Evolutionary conservation across 2,797 vertebrate genomes (phyloP).

Genomic region (Nannoperca australis): DNA sequence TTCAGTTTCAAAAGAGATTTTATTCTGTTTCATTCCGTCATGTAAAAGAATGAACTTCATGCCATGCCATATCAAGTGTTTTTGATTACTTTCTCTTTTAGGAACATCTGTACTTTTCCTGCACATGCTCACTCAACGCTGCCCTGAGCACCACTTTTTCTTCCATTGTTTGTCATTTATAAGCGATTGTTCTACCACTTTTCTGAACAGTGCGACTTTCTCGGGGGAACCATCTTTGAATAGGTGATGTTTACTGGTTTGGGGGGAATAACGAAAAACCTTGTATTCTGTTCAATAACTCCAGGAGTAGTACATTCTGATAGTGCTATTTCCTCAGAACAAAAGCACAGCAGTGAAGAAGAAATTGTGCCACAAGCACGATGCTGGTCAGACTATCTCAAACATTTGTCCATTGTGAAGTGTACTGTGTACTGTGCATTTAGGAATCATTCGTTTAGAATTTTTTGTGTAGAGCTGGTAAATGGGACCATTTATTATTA

Average conservation of each 20-base stretch:
- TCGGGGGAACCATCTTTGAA: constrained; percentile 40
- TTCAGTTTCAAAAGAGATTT: constrained; percentile 4
- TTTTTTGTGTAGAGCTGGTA: not conserved
- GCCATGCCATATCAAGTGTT: constrained; percentile 18
- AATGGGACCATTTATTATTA: too few relatives aligned
- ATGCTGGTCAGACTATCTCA: constrained; percentile 4
- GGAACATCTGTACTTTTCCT: constrained; percentile 12
- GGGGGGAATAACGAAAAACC: constrained; percentile 28
- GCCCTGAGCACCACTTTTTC: constrained; percentile 10
- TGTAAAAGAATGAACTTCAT: constrained; percentile 23
- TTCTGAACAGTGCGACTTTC: constrained; percentile 20
- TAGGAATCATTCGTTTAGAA: not conserved
- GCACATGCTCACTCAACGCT: constrained; percentile 24
- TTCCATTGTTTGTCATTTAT: constrained; percentile 35
- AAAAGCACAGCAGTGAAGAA: constrained; percentile 25
- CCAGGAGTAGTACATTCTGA: constrained; percentile 2
- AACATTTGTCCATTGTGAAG: not conserved
- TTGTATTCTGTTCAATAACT: constrained; percentile 28
- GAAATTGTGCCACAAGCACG: not conserved
- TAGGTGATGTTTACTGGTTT: constrained; percentile 45
- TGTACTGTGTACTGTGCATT: not conserved
- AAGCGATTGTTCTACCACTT: constrained; percentile 10
- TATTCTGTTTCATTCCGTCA: not conserved
- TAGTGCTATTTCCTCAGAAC: constrained; percentile 4
- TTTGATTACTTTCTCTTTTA: constrained; percentile 28